Evolutionary conservation across 2,113 vertebrate genomes (phyloP).

Genomic region (Callaeas wilsoni): DNA sequence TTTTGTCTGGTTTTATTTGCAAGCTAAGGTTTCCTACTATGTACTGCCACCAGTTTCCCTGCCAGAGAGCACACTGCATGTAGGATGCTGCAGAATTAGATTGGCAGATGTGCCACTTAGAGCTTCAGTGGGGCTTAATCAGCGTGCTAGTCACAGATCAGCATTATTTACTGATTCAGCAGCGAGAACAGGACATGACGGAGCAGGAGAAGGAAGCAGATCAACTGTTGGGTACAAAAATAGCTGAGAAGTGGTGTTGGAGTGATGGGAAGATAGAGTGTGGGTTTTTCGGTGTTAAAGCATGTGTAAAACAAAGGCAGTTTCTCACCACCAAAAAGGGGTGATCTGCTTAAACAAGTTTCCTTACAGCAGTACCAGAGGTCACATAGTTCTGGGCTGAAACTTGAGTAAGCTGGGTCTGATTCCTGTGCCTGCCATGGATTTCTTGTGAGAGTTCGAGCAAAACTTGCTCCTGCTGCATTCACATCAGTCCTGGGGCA

Average conservation of each 20-base stretch:
- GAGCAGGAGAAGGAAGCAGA: slow-evolving; percentile 4
- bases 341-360: background rate
- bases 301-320: background rate
- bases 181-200: background rate
- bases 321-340: background rate
- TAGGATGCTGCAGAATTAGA: background rate
- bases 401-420: background rate
- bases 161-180: background rate
- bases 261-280: background rate
- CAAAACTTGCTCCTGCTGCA: background rate
- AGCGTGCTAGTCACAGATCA: background rate
- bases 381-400: background rate
- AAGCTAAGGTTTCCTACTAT: background rate
- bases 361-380: background rate
- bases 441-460: background rate
- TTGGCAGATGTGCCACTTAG: background rate
- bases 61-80: background rate
- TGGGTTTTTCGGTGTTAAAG: background rate
- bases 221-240: background rate
- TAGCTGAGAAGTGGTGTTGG: background rate
- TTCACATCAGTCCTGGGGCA: background rate
- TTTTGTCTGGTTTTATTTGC: background rate
- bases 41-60: background rate
- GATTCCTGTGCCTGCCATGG: background rate
- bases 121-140: background rate